Evolutionary conservation across 2,888 invertebrate species (phyloP), one percentile per base, ranked within the genome.

Genomic region (Leptura quadrifasciata): DNA sequence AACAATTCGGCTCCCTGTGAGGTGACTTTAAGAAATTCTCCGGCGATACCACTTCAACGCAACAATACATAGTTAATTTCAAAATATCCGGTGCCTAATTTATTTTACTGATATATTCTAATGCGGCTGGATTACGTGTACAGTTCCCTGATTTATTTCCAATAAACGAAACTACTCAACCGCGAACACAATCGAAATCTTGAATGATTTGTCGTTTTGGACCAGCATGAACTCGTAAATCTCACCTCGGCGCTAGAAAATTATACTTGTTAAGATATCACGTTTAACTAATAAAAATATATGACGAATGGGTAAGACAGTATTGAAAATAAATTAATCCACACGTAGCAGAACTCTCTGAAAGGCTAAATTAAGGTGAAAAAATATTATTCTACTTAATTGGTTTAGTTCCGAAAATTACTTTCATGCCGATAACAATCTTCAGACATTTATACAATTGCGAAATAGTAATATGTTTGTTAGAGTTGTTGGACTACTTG

Each of bases 101-200:
- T 61, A 68, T 58, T 65, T 63, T 58, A 18, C 55, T 64, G 54
- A 57, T 64, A 20, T 71, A 71, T 72, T 64, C 31, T 75, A 71
- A 68, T 69, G 61, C 52, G 58, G n/a, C 52, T 12, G 52, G 58
- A 60, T 70, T 61, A 47, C 52, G 39, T 61, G 61, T 52, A 69
- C 60, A 35, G n/a, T 31, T 55, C n/a, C n/a, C 20, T 79, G 79
- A 79, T 78, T 79, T 79, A 80, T 76, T 68, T 64, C 64, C 72
- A 77, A 76, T 76, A 74, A 78, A 76, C 72, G 80, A 74, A 80
- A 75, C 78, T 76, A 75, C 69, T 79, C 80, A 71, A 74, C 80
- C 78, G 75, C 73, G 69, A 79, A 78, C 70, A 55, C 70, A 73
- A 67, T 71, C 76, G 21, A 78, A 77, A 77, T 78, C 76, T 78